phyloP scores from a whole-genome alignment of 35 echinoderm and acorn worm genomes.

The Patiria miniata region DNA sequence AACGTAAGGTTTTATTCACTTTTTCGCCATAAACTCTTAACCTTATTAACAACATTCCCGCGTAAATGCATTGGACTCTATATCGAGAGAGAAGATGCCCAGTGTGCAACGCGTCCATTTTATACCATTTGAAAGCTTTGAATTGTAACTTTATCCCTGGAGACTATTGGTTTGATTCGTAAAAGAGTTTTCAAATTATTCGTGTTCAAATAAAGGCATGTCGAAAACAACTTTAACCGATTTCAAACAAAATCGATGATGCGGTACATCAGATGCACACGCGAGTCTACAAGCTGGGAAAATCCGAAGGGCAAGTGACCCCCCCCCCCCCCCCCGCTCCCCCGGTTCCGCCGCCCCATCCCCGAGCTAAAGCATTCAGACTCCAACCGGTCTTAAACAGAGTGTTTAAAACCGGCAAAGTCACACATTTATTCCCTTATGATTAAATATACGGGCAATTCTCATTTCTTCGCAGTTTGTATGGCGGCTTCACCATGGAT shows the following conservation, averaged over 20 bases:
- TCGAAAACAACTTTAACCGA: too few relatives aligned
- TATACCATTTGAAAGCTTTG: too few relatives aligned
- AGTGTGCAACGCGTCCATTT: too few relatives aligned
- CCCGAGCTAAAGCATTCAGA: not conserved
- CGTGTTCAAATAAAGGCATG: too few relatives aligned
- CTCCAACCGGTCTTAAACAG: too few relatives aligned
- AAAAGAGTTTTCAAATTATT: too few relatives aligned
- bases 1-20: not conserved
- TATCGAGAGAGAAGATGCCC: too few relatives aligned
- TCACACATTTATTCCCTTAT: not conserved
- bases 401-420: not conserved
- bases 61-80: too few relatives aligned
- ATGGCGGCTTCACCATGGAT: slow-evolving; percentile 79
- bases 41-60: not conserved
- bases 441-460: not conserved
- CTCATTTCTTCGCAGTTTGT: slow-evolving; percentile 38
- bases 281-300: not conserved
- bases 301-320: not conserved
- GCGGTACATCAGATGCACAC: too few relatives aligned
- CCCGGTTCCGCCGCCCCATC: not conserved
- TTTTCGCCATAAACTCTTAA: not conserved
- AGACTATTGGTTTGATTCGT: too few relatives aligned
- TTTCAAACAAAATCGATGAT: not conserved
- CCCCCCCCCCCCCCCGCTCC: not conserved
- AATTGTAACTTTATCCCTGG: too few relatives aligned